A percentile compares a stretch with the other conserved stretches of the same genome.
Evolutionary conservation across 1,140 invertebrate genomes (phyloP).

Genomic region (Drosophila nebulosa): DNA sequence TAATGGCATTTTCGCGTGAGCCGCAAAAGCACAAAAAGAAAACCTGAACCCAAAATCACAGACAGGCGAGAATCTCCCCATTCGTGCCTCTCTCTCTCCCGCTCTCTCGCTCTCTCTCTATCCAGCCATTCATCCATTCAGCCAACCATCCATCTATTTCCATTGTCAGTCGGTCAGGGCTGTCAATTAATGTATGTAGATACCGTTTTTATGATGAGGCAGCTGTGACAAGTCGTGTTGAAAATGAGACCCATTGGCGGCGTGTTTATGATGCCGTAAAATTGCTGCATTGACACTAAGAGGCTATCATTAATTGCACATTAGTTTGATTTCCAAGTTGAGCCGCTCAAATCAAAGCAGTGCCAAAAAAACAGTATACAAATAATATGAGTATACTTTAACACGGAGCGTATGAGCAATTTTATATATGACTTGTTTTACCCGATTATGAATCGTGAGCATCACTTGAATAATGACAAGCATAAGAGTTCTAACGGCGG

Average conservation of each 20-base stretch:
- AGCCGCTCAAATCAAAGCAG: conserved; percentile 33
- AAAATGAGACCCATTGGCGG: conserved; percentile 68
- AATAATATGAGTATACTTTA: not conserved
- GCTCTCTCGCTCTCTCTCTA: too few relatives aligned
- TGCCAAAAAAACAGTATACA: not conserved
- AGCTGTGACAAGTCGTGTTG: conserved; percentile 64
- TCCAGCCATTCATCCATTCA: not conserved
- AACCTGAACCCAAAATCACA: conserved; percentile 48
- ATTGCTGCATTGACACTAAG: conserved; percentile 57
- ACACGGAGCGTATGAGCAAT: conserved; percentile 43
- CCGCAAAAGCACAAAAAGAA: conserved; percentile 16
- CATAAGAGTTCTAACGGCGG: not conserved
- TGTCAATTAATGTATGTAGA: conserved; percentile 76
- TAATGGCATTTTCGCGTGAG: conserved; percentile 73
- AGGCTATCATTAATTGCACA: conserved; percentile 58
- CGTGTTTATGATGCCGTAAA: conserved; percentile 64
- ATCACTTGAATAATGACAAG: not conserved
- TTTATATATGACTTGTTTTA: conserved; percentile 34
- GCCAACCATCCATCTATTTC: not conserved
- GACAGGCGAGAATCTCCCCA: conserved; percentile 29
- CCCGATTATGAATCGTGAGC: not conserved
- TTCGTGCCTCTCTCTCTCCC: not conserved
- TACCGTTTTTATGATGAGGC: conserved; percentile 69
- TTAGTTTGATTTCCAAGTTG: conserved; percentile 36
- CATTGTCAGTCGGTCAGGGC: conserved; percentile 11